Base-by-base conservation (phyloP, 1,140 invertebrate species). In the Homalodisca vitripennis region DNA sequence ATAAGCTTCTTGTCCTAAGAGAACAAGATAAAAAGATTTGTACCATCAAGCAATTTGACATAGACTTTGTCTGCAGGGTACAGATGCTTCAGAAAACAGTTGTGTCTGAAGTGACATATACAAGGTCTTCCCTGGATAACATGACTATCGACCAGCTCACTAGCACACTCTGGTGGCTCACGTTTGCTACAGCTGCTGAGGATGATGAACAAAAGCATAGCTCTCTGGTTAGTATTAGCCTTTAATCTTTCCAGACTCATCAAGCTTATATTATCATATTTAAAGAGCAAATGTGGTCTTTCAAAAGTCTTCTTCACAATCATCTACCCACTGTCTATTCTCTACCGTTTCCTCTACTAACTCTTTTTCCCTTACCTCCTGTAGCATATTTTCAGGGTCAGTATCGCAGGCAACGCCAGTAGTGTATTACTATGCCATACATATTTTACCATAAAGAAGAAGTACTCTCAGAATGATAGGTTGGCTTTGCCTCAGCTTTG, bases 81-180 rank as follows among this genome's bases (percentile, higher is more conserved):
- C 53, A 62, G 17, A 68, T 32, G 12, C n/a, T 68, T 2, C 53
- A 62, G 55, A 68, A 68, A 53, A 27, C 55, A 34, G 14, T 41
- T 22, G 26, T 20, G 32, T n/a, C 22, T 22, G 53, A 62, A 1
- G 26, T 62, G 3, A 17, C 48, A 10, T 41, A 12, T 14, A 12
- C 22, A 6, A n/a, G 55, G 24, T 13, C 20, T 0, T n/a, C 27
- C 26, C 29, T 68, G 3, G 71, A 72, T 51, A 68, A 22, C 20
- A 67, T 72, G 68, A 65, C 66, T 1, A 65, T 68, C 0, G 31
- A 63, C 27, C 48, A 63, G 24, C 60, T 72, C 1, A 70, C 63
- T 20, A 55, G 67, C 3, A 68, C 65, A 6, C 63, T 72, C 27
- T 69, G 67, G 68, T n/a, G 67, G 20, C 20, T 68, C 2, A 70